Evolutionary conservation across 2,888 invertebrate species (phyloP).

Genomic region (Polyommatus iphigenia): DNA sequence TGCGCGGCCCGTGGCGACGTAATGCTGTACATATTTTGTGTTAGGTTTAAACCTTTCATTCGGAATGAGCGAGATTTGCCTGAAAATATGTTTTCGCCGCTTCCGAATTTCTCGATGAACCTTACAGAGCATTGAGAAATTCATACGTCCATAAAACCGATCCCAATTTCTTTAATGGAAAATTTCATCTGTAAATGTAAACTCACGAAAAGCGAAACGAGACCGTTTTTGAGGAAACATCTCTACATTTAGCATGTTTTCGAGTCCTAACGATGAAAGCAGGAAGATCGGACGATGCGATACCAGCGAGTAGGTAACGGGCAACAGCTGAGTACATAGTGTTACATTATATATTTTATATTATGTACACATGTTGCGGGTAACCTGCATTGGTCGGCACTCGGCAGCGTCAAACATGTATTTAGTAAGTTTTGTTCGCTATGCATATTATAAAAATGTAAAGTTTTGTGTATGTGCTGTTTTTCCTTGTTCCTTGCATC

Average conservation of each 20-base stretch:
- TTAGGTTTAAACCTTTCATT: not conserved
- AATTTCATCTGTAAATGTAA: conserved; percentile 61
- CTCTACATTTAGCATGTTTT: conserved; percentile 67
- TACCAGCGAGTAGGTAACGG: conserved; percentile 48
- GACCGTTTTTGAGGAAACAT: conserved; percentile 59
- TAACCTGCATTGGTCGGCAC: not conserved
- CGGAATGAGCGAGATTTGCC: not conserved
- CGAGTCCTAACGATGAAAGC: conserved; percentile 68
- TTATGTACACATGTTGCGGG: not conserved
- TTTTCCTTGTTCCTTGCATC: not conserved
- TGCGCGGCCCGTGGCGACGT: not conserved
- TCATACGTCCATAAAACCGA: conserved; percentile 20
- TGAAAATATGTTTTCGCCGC: not conserved
- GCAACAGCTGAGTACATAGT: not conserved
- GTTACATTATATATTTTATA: not conserved
- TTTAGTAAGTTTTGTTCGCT: not conserved
- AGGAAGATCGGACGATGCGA: conserved; percentile 69
- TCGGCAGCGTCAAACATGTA: not conserved
- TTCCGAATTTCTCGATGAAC: not conserved
- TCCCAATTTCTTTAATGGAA: conserved; percentile 75
- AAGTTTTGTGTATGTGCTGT: not conserved
- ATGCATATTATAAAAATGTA: not conserved
- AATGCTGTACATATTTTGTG: not conserved
- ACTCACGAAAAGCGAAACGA: conserved; percentile 67
- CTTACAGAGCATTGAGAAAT: not conserved